Conservation (phyloP, 2,888 invertebrate genomes). For the Romanomermis culicivorax region DNA sequence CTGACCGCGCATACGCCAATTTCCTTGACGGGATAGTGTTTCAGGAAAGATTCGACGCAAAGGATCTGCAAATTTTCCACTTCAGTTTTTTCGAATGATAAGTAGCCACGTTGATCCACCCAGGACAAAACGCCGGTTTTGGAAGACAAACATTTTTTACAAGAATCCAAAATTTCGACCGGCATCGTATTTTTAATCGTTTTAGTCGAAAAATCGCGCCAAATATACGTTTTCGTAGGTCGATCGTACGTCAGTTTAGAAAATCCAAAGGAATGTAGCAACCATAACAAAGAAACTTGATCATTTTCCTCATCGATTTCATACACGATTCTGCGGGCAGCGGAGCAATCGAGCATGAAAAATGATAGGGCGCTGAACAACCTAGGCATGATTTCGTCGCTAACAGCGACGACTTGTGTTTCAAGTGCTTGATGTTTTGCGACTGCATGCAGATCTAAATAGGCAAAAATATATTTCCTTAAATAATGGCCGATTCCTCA, state of each 20-base stretch:
- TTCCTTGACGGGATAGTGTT: background rate
- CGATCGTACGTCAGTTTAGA: background rate
- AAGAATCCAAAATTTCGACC: background rate
- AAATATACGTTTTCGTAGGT: background rate
- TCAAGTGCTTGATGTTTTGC: no score
- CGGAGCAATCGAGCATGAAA: background rate
- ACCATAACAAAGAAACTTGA: no score
- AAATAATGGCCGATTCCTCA: background rate
- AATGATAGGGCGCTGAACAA: no score
- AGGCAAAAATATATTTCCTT: no score
- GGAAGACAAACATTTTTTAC: background rate
- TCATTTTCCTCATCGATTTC: no score
- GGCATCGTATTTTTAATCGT: no score
- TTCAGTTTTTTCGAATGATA: background rate
- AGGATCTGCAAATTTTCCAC: background rate
- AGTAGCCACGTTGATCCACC: background rate
- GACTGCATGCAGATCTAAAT: no score
- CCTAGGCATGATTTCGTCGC: no score
- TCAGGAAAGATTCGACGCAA: background rate
- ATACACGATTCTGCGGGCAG: no score
- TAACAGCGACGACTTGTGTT: no score
- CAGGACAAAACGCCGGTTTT: background rate
- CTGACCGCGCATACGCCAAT: no score
- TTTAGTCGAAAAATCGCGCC: background rate
- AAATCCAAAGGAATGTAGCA: background rate